Percentiles rank a stretch among this genome's conserved stretches.
phyloP scores from a whole-genome alignment of 2,113 vertebrate genomes.

The Synodontis membranacea region DNA sequence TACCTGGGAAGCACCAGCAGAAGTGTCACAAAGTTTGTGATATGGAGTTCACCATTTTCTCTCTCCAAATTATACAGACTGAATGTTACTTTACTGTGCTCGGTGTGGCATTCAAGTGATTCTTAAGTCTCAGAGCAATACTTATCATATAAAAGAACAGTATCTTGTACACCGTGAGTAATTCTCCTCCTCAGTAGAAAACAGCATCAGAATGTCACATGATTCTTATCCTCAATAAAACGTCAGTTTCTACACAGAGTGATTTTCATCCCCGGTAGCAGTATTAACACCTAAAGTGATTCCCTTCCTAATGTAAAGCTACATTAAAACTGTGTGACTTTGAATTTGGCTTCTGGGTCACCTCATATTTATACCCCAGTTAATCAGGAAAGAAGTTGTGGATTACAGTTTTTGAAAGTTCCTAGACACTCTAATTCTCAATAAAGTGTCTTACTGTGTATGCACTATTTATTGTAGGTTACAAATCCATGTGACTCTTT shows the following conservation, averaged over 20 bases:
- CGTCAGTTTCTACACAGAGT: not conserved
- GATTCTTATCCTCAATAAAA: not conserved
- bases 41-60: not conserved
- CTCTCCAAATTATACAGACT: not conserved
- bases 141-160: not conserved
- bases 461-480: not conserved
- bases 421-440: not conserved
- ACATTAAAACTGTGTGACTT: not conserved
- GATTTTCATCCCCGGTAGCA: not conserved
- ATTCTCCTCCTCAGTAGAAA: not conserved
- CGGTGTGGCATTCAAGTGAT: not conserved
- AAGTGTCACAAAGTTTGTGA: not conserved
- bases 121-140: not conserved
- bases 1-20: not conserved
- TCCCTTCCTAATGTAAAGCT: not conserved
- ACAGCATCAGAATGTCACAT: not conserved
- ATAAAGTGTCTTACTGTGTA: not conserved
- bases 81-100: not conserved
- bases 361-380: no score
- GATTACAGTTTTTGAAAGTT: no score
- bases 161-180: not conserved
- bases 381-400: no score
- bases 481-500: not conserved
- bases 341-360: no score
- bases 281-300: not conserved